These are phyloP conservation scores for Acanthopagrus latus DNA, from an alignment of 2,797 vertebrate genomes.

Conservation along the genomic window DNA sequence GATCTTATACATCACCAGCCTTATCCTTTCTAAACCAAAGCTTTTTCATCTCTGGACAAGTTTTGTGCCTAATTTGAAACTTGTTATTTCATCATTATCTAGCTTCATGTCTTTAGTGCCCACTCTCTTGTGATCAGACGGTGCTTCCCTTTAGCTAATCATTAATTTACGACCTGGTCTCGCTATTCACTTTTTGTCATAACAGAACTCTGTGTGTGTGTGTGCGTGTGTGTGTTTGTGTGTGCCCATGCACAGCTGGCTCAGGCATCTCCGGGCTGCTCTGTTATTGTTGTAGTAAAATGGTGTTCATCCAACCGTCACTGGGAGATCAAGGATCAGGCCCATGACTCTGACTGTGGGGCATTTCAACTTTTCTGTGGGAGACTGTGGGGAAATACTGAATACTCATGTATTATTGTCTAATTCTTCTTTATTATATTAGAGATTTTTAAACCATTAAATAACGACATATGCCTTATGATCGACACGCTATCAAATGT, in stretches of 20 bases:
- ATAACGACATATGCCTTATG: not conserved
- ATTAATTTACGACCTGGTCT: slow-evolving; percentile 1
- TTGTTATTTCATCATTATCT: not conserved
- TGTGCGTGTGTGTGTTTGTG: not conserved
- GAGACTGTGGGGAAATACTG: slow-evolving; percentile 19
- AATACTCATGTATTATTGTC: not conserved
- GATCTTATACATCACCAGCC: not conserved
- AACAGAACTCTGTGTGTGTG: not conserved
- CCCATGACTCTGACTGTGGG: slow-evolving; percentile 30
- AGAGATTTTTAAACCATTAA: slow-evolving; percentile 1
- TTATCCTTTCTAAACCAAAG: slow-evolving; percentile 6
- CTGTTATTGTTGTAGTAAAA: slow-evolving; percentile 49
- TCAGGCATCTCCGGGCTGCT: slow-evolving; percentile 13
- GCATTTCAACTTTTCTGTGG: slow-evolving; percentile 31
- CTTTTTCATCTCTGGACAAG: not conserved
- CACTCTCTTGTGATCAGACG: slow-evolving; percentile 21
- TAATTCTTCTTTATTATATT: not conserved
- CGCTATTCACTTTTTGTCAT: not conserved
- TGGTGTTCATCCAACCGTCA: slow-evolving; percentile 47
- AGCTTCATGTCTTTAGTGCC: not conserved
- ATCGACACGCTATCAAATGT: slow-evolving; percentile 10
- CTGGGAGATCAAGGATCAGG: slow-evolving; percentile 46
- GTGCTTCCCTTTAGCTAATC: slow-evolving; percentile 18
- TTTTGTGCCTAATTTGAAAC: not conserved
- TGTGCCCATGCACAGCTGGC: slow-evolving; percentile 16